These are phyloP conservation scores for Ephestia elutella DNA, from an alignment of 1,140 invertebrate species.

Conservation along the genomic window DNA sequence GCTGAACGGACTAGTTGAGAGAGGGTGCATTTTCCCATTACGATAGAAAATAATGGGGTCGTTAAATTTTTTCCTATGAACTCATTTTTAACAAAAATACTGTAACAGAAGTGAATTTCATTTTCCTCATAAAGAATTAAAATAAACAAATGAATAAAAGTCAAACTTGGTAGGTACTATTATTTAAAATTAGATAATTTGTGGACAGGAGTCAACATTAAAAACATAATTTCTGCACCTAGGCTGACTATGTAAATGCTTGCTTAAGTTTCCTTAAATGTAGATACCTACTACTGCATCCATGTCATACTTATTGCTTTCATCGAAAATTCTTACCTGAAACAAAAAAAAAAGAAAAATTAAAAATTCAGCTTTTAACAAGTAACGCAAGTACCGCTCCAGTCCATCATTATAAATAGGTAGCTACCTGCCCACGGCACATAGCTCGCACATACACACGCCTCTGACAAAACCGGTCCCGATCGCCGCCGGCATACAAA, in stretches of 20 bases:
- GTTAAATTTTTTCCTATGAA: too few species aligned
- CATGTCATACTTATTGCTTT: not conserved
- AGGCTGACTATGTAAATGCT: not conserved
- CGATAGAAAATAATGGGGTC: too few species aligned
- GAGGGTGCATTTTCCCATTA: too few species aligned
- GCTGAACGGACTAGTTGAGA: too few species aligned
- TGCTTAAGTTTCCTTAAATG: slow-evolving; percentile 16
- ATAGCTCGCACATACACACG: slow-evolving; percentile 65
- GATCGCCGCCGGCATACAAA: slow-evolving; percentile 57
- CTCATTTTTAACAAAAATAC: too few species aligned
- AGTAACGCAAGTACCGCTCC: slow-evolving; percentile 21
- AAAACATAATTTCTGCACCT: too few species aligned
- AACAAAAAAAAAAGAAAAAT: slow-evolving; percentile 55
- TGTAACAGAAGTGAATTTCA: too few species aligned
- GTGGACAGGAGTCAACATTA: too few species aligned
- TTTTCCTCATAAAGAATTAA: too few species aligned
- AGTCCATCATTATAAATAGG: slow-evolving; percentile 64
- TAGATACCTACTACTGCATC: not conserved
- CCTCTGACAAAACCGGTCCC: slow-evolving; percentile 67
- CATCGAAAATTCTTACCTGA: slow-evolving; percentile 38
- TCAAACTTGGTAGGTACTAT: too few species aligned
- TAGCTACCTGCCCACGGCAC: slow-evolving; percentile 60
- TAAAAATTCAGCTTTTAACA: slow-evolving; percentile 55
- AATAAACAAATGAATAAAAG: too few species aligned
- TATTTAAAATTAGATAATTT: too few species aligned